Percentiles rank a stretch among this genome's conserved stretches.
These are phyloP conservation scores for Hemiprocne comata DNA, from an alignment of 2,113 vertebrate genomes.

Conservation along the genomic window DNA sequence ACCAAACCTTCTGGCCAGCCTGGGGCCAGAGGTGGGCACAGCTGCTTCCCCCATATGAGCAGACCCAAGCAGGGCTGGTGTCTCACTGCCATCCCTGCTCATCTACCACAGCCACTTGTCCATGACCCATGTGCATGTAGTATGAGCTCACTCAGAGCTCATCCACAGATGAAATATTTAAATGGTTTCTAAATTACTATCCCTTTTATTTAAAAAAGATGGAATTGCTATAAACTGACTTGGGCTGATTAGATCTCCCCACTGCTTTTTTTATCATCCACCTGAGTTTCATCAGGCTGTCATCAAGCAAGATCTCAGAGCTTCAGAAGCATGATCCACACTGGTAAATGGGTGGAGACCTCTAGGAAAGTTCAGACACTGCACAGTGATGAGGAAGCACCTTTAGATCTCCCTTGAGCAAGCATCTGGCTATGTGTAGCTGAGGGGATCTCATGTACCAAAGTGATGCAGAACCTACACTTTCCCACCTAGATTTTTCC, in stretches of 20 bases:
- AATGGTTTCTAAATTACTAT: background rate
- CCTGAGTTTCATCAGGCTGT: background rate
- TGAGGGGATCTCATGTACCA: background rate
- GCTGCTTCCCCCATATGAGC: background rate
- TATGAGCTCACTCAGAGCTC: background rate
- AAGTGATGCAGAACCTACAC: background rate
- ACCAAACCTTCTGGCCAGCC: background rate
- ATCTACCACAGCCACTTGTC: background rate
- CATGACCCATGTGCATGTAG: background rate
- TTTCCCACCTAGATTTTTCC: background rate
- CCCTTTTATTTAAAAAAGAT: constrained; percentile 5
- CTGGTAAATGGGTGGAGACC: background rate
- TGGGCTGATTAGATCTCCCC: background rate
- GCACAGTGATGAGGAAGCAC: background rate
- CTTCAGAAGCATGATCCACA: background rate
- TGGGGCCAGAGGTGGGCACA: background rate
- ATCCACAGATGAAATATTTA: background rate
- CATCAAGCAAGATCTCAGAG: background rate
- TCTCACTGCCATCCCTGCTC: background rate
- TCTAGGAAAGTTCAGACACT: background rate
- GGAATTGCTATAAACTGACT: background rate
- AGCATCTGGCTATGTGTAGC: fast-evolving
- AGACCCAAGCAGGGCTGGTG: background rate
- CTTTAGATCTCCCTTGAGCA: background rate
- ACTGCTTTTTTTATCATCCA: background rate